phyloP scores from a whole-genome alignment of 2,113 vertebrate genomes.

The Psephotus haematonotus region DNA sequence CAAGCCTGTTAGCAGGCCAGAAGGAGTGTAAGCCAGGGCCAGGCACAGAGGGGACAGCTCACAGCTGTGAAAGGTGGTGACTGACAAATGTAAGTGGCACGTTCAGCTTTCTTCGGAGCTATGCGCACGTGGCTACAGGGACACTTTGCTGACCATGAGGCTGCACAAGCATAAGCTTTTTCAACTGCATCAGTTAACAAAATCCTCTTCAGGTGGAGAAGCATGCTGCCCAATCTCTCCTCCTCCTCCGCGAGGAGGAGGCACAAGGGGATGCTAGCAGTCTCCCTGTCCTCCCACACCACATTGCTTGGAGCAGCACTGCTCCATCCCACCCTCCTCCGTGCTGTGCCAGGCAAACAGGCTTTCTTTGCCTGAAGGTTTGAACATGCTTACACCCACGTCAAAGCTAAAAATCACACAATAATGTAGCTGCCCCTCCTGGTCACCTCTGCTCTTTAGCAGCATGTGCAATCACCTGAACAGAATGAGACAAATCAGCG shows the following conservation, averaged over 20 bases:
- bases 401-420: not conserved
- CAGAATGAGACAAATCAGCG: not conserved
- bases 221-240: fast-evolving
- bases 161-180: not conserved
- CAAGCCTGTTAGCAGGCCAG: not conserved
- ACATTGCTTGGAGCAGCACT: fast-evolving
- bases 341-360: not conserved
- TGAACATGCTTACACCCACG: fast-evolving
- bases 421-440: not conserved
- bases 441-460: not conserved
- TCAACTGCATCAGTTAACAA: not conserved
- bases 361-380: not conserved
- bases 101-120: not conserved
- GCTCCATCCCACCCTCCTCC: not conserved
- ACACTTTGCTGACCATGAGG: fast-evolving
- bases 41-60: not conserved
- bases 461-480: not conserved
- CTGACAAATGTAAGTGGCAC: not conserved
- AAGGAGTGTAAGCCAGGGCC: not conserved
- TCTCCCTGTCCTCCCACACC: not conserved
- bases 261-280: not conserved
- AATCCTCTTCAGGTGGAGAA: not conserved
- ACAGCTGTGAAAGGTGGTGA: fast-evolving
- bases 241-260: fast-evolving
- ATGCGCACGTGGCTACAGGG: fast-evolving